phyloP scores from a whole-genome alignment of 2,797 vertebrate genomes.

The Hylomyscus alleni region DNA sequence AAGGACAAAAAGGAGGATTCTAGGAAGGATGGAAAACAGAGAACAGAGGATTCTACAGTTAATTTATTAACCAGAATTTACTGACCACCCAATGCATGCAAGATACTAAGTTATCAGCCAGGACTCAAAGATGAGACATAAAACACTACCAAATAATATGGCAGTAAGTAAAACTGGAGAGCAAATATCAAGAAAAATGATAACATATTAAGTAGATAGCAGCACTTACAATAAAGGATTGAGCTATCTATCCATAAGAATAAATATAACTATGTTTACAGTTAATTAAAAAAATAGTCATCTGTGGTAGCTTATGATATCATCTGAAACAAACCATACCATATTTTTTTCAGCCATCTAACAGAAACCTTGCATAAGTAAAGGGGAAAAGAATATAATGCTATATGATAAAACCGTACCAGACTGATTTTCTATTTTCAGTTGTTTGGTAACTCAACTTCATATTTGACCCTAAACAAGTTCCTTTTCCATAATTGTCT shows the following conservation, averaged over 20 bases:
- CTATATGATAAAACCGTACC: neutral
- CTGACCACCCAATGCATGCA: neutral
- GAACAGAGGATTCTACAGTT: slow-evolving; percentile 37
- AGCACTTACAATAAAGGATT: slow-evolving; percentile 32
- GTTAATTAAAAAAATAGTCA: slow-evolving; percentile 23
- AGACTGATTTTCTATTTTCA: slow-evolving; percentile 37
- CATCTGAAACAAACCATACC: neutral
- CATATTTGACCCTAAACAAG: slow-evolving; percentile 21
- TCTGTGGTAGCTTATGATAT: slow-evolving; percentile 32
- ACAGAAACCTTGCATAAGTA: neutral
- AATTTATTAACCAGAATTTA: slow-evolving; percentile 47
- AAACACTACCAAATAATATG: slow-evolving; percentile 44
- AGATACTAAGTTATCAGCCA: neutral
- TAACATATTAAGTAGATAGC: slow-evolving; percentile 43
- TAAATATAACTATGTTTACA: slow-evolving; percentile 36
- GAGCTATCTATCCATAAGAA: slow-evolving; percentile 10
- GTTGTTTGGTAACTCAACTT: slow-evolving; percentile 12
- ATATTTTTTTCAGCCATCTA: slow-evolving; percentile 41
- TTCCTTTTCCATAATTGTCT: slow-evolving; percentile 38
- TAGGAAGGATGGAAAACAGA: slow-evolving; percentile 52
- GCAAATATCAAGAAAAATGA: slow-evolving; percentile 42
- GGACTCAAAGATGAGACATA: slow-evolving; percentile 47
- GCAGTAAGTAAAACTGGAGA: neutral
- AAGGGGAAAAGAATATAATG: slow-evolving; percentile 16
- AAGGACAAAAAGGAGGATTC: slow-evolving; percentile 33